Base-by-base conservation (phyloP, 2,113 vertebrate genomes). In the Halichoerus grypus region DNA sequence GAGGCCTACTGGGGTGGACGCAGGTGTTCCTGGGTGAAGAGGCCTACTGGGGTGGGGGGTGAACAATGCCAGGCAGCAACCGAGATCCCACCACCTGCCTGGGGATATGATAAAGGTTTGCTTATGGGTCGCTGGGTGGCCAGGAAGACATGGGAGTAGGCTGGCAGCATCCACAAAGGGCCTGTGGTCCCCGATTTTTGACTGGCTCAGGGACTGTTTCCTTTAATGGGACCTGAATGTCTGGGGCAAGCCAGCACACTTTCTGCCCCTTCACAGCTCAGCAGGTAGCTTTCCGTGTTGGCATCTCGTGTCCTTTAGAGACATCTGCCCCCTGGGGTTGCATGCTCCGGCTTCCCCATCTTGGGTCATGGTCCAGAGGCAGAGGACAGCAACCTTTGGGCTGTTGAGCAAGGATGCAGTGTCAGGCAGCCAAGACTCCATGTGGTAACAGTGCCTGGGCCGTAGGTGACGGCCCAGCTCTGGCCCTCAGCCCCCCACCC, bases 51-150 rank as follows among this genome's bases (percentile, higher is more conserved):
- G 28, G 11, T 3, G 12, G 9, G 12, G 18, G 55, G 71, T 22
- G 87, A 24, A 76, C 0, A 0, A 12, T 7, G 28, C 69, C 42
- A 11, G 71, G 36, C 2, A 33, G 53, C 24, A 4, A 5, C 28
- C n/a, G 53, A 7, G 19, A 55, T 33, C 69, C 19, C 39, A 4
- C 36, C 4, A 0, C 28, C 1, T 14, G 3, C 13, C 19, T n/a
- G 55, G 4, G 53, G 15, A 6, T 19, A 6, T 18, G 87, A 0
- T 42, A 3, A 3, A 21, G 28, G 28, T 26, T 39, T 31, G 19
- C 21, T 24, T 16, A 19, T 24, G 55, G 28, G 1, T 46, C 28
- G 31, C 46, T 11, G 46, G 55, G 39, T n/a, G 13, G 0, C 71
- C 14, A 21, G 18, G 21, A 8, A 11, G 26, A 88, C 2, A 3